A percentile compares a stretch with the other conserved stretches of the same genome.
Evolutionary conservation across 2,113 vertebrate genomes (phyloP).

Genomic region (Falco punctatus): DNA sequence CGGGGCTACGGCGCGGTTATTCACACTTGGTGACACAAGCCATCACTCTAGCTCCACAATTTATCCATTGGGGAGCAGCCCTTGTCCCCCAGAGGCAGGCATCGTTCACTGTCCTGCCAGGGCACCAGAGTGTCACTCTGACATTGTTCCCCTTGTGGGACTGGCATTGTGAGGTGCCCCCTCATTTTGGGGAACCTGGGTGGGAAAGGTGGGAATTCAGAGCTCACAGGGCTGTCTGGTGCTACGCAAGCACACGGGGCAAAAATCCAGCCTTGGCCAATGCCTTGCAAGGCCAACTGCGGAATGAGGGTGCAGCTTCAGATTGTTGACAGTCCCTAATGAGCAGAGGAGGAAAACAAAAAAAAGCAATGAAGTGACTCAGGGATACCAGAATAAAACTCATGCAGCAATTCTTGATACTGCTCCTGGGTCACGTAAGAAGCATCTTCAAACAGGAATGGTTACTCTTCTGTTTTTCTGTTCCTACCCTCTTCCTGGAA

Average conservation of each 20-base stretch:
- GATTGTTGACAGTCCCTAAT: neutral
- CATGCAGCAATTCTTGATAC: neutral
- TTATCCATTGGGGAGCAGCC: neutral
- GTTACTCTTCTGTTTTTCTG: neutral
- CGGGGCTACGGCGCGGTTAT: fast-evolving
- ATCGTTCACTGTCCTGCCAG: neutral
- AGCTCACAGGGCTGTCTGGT: neutral
- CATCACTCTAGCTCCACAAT: neutral
- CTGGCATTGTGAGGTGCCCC: fast-evolving
- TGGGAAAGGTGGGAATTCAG: neutral
- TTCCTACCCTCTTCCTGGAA: neutral
- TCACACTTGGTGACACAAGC: fast-evolving
- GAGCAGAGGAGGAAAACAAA: neutral
- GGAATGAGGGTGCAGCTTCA: neutral
- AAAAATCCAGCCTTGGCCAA: fast-evolving
- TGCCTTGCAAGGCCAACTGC: neutral
- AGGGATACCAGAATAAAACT: neutral
- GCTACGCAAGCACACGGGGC: fast-evolving
- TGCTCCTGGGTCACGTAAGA: fast-evolving
- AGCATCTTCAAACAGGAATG: neutral
- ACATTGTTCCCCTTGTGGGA: fast-evolving
- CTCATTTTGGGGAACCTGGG: fast-evolving
- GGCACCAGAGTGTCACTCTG: fast-evolving
- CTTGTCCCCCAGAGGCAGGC: neutral
- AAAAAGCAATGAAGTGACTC: neutral